Base-by-base conservation (phyloP, 1,140 invertebrate genomes). In the Nasonia longicornis region DNA sequence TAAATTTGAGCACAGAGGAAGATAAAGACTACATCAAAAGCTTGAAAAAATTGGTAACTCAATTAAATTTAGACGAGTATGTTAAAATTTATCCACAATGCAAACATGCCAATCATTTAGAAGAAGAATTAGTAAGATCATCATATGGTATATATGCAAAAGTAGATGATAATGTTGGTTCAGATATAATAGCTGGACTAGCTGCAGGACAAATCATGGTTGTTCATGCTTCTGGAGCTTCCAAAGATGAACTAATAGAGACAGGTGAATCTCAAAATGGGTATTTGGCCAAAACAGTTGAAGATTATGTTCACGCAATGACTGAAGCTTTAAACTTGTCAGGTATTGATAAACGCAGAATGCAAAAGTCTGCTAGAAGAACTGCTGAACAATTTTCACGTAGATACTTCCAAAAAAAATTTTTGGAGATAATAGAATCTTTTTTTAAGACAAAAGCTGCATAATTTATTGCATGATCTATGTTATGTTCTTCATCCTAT, bases 121-220 rank as follows among this genome's bases (percentile, higher is more conserved):
- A 97, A 79, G 90, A 94, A 72, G 92, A 96, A 83, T 93, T 98
- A 85, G 91, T 94, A 87, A 91, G 92, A 83, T 93, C 94, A 64
- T 92, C 92, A 8, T 94, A 99, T 82, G 98, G 96, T 1, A 90
- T 99, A 52, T 98, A 99, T 88, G 96, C 98, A 14, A 99, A 99
- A 98, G 96, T 95, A 94, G 98, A 99, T 91, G 99, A 99, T 91
- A 98, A 99, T 92, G 99, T 99, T 92, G 98, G 98, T 64, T 99
- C 99, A 83, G 95, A 96, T 83, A 93, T 99, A 22, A 98, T 99
- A 0, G 99, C 99, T 90, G 95, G 95, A 84, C 98, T 99, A 97
- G 98, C 99, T 52, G 97, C 98, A 71, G 99, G 98, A 4, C 92
- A 98, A 22, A 94, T 99, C n/a, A 96, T 97, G 89, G 92, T 99